Evolutionary conservation across 2,888 invertebrate genomes (phyloP), one percentile per base, ranked within the genome.

Genomic region (Caenorhabditis sulstoni): DNA sequence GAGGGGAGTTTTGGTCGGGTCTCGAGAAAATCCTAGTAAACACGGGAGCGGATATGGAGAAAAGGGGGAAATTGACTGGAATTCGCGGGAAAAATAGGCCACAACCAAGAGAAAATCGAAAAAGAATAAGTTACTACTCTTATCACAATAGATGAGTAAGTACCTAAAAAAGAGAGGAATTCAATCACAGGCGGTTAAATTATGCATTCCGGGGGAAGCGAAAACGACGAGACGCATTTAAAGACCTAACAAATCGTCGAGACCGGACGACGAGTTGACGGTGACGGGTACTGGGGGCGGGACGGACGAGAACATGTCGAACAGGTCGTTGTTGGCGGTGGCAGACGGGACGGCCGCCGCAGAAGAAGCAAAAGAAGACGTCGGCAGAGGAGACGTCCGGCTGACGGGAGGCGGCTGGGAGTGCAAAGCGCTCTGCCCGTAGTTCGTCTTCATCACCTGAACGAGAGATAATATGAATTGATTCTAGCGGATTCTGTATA

Each of bases 171-270:
- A 20, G 18, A 20, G 5, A 37, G 1, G 11, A 55, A 22, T 16
- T 18, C 16, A n/a, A 67, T 65, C 65, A 74, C 64, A 74, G 41
- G 41, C 29, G 64, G 59, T 52, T 65, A 58, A 14, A 74, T 65
- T 65, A 74, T 74, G 73, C 64, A 62, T 18, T 62, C 57, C n/a
- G 37, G 41, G 23, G 47, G 16, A 20, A 55, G 52, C 47, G 29
- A 37, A 53, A 53, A 29, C 37, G 18, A 50, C 29, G 22, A 23
- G 18, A 55, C 37, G n/a, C 49, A 22, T 37, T 47, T 76, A 82
- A 23, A 82, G 66, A 35, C 82, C 79, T 41, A 82, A 47, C 23
- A 82, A 49, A 59, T 82, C 82, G 49, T 82, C 80, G 39, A 82
- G 58, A 35, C 66, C 70, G 37, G 79, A 68, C 7, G 79, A 74